Evolutionary conservation across 2,888 invertebrate species (phyloP).

Genomic region (Rosalia funebris): DNA sequence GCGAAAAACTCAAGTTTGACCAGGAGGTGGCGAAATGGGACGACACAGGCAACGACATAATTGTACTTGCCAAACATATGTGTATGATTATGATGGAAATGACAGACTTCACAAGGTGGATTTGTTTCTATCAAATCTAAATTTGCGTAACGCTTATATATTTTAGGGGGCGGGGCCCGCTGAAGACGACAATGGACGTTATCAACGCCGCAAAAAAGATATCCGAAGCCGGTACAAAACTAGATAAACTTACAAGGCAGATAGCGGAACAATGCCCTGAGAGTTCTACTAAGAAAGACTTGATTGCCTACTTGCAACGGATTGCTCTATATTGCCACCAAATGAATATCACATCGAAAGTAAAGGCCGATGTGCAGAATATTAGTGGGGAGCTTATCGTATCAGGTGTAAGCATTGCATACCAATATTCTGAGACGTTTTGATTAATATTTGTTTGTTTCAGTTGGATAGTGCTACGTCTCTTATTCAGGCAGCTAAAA

Average conservation of each 20-base stretch:
- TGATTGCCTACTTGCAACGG: constrained; percentile 94
- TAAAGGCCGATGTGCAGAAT: constrained; percentile 99
- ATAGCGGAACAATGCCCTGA: constrained; percentile 98
- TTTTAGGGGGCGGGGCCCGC: constrained; percentile 96
- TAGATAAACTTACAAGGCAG: constrained; percentile 93
- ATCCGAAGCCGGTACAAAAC: constrained; percentile 95
- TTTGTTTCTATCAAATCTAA: too few relatives aligned
- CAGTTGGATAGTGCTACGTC: constrained; percentile 98
- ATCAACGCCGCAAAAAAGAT: constrained; percentile 99
- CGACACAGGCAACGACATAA: constrained; percentile 98
- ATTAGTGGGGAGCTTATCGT: constrained; percentile 98
- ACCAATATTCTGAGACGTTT: neutral
- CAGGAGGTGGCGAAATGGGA: constrained; percentile 99
- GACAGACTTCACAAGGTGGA: constrained; percentile 99
- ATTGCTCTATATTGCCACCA: constrained; percentile 99
- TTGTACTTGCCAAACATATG: constrained; percentile 99
- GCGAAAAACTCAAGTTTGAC: constrained; percentile 97
- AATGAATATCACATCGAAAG: constrained; percentile 98
- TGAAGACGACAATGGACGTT: constrained; percentile 99
- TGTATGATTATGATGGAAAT: constrained; percentile 99
- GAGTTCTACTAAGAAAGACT: constrained; percentile 97
- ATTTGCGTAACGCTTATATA: neutral
- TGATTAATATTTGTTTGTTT: constrained; percentile 47
- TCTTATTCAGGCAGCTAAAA: constrained; percentile 98
- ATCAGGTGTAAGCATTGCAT: constrained; percentile 79